Evolutionary conservation across 2,797 vertebrate species (phyloP), one percentile per base, ranked within the genome.

Genomic region (Clangula hyemalis): DNA sequence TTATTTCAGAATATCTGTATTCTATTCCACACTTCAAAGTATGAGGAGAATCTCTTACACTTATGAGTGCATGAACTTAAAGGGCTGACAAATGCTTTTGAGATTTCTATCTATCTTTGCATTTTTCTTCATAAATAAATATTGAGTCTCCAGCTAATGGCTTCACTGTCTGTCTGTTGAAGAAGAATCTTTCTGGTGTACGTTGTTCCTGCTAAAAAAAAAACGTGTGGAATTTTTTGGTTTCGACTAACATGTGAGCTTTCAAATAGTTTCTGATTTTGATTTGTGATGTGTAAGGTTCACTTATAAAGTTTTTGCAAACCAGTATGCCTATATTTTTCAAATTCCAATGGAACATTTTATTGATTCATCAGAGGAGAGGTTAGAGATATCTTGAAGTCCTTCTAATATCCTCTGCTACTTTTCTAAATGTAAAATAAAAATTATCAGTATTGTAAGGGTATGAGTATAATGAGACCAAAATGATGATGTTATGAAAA

Each of bases 231-330:
- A 49, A 54, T 58, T 6, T 57, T 43, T 30, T 91, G 17, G 56
- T 94, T 36, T 25, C 38, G 24, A 24, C 60, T 77, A 95, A 58
- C 25, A 69, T 78, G 95, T 91, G 82, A 81, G n/a, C 91, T 95
- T 94, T 72, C n/a, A 90, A 74, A 91, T 85, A 86, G 61, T 89
- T 97, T 95, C 80, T 93, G 41, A 34, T 82, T 85, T 93, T 93
- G 73, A 91, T 91, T 94, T 93, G 62, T 88, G 64, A n/a, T 90
- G 76, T 84, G 66, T 62, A 65, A 86, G 10, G 17, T 75, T 73
- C 66, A 78, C 41, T 51, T 53, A 19, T 86, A 54, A 79, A 78
- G 5, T 13, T 81, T 84, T 91, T 89, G 13, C 47, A 88, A 84
- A 70, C 10, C 15, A 77, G 3, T 8, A 28, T 58, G 65, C 16